Evolutionary conservation across 2,797 vertebrate species (phyloP).

Genomic region (Galaxias olidus): DNA sequence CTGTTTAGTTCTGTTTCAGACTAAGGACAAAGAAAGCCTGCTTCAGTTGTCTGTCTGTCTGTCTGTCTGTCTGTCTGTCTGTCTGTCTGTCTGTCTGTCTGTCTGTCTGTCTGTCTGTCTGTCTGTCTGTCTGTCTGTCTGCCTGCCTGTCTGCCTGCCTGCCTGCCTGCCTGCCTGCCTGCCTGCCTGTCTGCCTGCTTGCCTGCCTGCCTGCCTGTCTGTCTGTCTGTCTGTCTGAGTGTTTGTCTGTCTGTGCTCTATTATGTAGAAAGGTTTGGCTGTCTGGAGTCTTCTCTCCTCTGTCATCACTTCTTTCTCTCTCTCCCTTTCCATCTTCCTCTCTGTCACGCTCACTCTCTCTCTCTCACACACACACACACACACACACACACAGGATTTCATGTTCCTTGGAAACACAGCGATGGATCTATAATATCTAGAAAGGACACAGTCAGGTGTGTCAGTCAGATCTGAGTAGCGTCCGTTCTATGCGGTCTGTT

Average conservation of each 20-base stretch:
- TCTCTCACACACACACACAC: too few species aligned
- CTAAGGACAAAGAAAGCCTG: too few species aligned
- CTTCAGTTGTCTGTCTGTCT: slow-evolving; percentile 3
- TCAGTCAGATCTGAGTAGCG: slow-evolving; percentile 36
- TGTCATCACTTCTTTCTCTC: too few species aligned
- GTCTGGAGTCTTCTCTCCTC: slow-evolving; percentile 1
- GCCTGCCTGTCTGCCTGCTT: not conserved
- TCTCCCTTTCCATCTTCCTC: slow-evolving; percentile 1
- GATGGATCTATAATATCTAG: too few species aligned
- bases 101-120: not conserved
- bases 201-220: not conserved
- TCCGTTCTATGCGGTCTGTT: not conserved
- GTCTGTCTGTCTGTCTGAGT: slow-evolving; percentile 2
- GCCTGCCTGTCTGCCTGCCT: not conserved
- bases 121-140: slow-evolving; percentile 1
- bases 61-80: not conserved
- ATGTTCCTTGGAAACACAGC: too few species aligned
- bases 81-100: slow-evolving; percentile 3
- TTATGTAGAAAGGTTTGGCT: too few species aligned
- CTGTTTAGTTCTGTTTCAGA: too few species aligned
- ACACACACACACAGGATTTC: too few species aligned
- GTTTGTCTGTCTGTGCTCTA: not conserved
- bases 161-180: not conserved
- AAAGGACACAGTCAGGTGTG: too few species aligned
- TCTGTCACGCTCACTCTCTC: not conserved